Conservation (phyloP, 1,140 invertebrate genomes). For the Neuroterus valhalla region DNA sequence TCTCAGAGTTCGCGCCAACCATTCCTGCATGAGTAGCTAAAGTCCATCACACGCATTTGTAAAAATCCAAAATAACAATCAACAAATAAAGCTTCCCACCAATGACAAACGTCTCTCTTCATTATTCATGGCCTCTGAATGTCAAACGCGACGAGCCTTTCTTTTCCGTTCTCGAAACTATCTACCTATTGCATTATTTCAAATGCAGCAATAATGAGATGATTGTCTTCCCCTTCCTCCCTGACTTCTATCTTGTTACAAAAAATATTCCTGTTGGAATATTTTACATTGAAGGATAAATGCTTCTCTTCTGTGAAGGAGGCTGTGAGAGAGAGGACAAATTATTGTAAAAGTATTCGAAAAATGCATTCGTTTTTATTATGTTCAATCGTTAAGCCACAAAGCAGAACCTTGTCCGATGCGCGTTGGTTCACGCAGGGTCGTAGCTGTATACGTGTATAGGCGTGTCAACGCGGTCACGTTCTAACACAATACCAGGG, state of each 20-base stretch:
- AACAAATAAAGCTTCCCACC: constrained; percentile 15
- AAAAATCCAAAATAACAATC: constrained; percentile 21
- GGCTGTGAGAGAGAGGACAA: neutral
- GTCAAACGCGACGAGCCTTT: neutral
- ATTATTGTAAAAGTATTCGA: neutral
- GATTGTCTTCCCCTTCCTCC: neutral
- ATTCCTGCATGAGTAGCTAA: constrained; percentile 7
- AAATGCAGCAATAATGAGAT: neutral
- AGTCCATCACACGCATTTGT: constrained; percentile 32
- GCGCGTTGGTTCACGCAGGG: constrained; percentile 2
- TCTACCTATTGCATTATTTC: neutral
- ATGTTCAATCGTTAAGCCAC: no score
- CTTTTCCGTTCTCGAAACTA: neutral
- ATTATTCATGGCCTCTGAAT: constrained; percentile 5
- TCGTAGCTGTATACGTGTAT: neutral
- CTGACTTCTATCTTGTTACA: neutral
- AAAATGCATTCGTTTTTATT: neutral
- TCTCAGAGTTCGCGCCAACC: constrained; percentile 11
- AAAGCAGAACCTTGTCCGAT: neutral
- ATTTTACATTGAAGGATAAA: neutral
- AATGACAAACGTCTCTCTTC: constrained; percentile 11
- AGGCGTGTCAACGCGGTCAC: constrained; percentile 12
- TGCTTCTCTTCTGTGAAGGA: no score
- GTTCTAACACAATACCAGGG: neutral
- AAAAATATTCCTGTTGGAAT: neutral